phyloP scores from a whole-genome alignment of 2,113 vertebrate genomes.

The Channa maculata region DNA sequence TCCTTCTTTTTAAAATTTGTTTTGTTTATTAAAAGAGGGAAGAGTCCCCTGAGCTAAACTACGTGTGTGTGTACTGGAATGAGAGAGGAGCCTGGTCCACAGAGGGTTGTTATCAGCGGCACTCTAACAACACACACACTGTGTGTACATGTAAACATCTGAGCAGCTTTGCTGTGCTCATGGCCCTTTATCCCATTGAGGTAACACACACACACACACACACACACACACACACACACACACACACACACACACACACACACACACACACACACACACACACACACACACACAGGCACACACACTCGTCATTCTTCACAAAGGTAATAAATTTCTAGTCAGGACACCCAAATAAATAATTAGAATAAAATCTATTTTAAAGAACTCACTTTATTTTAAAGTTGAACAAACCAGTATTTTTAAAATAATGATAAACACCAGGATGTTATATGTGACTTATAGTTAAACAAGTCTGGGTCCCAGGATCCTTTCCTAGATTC shows the following conservation, averaged over 20 bases:
- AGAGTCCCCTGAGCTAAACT: background rate
- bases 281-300: too few species aligned
- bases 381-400: too few species aligned
- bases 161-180: slow-evolving; percentile 91
- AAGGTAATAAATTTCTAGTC: too few species aligned
- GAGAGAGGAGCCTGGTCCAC: slow-evolving; percentile 81
- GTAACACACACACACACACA: slow-evolving; percentile 65
- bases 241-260: background rate
- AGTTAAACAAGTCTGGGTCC: too few species aligned
- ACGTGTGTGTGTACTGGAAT: slow-evolving; percentile 86
- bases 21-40: slow-evolving; percentile 42
- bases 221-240: background rate
- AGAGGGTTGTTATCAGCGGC: slow-evolving; percentile 73
- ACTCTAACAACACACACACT: slow-evolving; percentile 68
- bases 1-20: background rate
- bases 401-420: too few species aligned
- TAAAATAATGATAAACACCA: too few species aligned
- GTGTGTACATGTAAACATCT: slow-evolving; percentile 86
- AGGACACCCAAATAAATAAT: too few species aligned
- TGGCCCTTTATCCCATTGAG: slow-evolving; percentile 87
- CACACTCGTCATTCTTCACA: too few species aligned
- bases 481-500: too few species aligned
- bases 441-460: too few species aligned
- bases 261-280: background rate
- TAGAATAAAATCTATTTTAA: too few species aligned